Evolutionary conservation across 2,113 vertebrate genomes (phyloP).

Genomic region (Entelurus aequoreus): DNA sequence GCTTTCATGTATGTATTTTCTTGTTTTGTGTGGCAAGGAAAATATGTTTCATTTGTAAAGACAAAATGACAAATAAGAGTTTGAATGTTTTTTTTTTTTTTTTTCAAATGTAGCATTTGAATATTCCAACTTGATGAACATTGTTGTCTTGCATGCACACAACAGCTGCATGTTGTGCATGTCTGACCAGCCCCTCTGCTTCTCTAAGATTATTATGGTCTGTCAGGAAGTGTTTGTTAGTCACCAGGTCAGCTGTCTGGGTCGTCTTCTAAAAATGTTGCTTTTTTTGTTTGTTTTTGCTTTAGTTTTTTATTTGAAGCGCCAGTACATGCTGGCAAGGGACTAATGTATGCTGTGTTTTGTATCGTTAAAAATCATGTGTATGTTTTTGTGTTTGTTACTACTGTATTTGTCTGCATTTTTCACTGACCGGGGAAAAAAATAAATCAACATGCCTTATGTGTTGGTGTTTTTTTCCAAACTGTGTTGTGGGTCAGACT

Average conservation of each 20-base stretch:
- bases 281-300: constrained; percentile 21
- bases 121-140: constrained; percentile 51
- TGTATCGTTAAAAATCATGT: constrained; percentile 43
- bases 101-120: constrained; percentile 74
- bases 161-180: constrained; percentile 72
- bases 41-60: constrained; percentile 43
- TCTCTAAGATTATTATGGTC: constrained; percentile 45
- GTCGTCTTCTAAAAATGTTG: too few relatives aligned
- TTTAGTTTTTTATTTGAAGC: constrained; percentile 29
- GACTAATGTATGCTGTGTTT: constrained; percentile 35
- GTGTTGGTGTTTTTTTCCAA: constrained; percentile 18
- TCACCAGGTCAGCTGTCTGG: constrained; percentile 13
- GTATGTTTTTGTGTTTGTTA: constrained; percentile 30
- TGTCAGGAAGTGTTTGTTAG: constrained; percentile 21
- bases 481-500: neutral
- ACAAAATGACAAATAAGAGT: neutral
- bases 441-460: constrained; percentile 69
- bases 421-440: constrained; percentile 59
- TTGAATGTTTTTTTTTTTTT: constrained; percentile 33
- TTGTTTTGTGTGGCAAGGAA: constrained; percentile 29
- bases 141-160: constrained; percentile 64
- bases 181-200: constrained; percentile 54
- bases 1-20: constrained; percentile 41
- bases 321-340: constrained; percentile 27
- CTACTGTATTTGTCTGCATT: constrained; percentile 52